Evolutionary conservation across 2,113 vertebrate genomes (phyloP).

Genomic region (Erythrolamprus reginae): DNA sequence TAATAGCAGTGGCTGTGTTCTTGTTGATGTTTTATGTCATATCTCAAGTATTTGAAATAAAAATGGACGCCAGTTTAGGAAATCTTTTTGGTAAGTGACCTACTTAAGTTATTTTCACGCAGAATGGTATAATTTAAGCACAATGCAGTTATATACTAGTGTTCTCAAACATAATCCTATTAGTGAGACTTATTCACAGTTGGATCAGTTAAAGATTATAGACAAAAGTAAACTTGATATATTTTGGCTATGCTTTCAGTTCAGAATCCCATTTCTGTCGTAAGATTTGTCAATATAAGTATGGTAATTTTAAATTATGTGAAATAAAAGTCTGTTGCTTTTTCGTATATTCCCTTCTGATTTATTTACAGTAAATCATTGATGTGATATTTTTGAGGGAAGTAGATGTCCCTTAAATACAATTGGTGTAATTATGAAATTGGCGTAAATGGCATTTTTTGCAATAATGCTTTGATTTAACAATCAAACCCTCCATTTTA

Average conservation of each 20-base stretch:
- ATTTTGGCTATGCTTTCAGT: background rate
- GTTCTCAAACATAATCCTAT: background rate
- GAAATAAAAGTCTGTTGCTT: background rate
- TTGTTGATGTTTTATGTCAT: constrained; percentile 84
- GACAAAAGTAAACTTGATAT: background rate
- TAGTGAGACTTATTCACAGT: background rate
- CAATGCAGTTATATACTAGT: background rate
- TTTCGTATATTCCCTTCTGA: background rate
- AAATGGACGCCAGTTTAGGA: constrained; percentile 79
- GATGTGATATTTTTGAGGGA: background rate
- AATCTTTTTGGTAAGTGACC: constrained; percentile 80
- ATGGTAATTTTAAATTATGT: background rate
- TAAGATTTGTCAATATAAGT: background rate
- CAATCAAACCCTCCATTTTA: background rate
- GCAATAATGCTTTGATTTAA: background rate
- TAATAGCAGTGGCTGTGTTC: constrained; percentile 74
- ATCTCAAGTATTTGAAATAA: constrained; percentile 88
- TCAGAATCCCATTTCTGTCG: background rate
- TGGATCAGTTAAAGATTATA: background rate
- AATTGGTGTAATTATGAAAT: background rate
- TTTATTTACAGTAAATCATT: background rate
- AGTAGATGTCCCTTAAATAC: background rate
- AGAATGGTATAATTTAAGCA: background rate
- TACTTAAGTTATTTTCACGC: constrained; percentile 12
- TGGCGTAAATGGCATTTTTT: background rate